Base-by-base conservation (phyloP, 2,113 vertebrate genomes). In the Crotophaga sulcirostris region DNA sequence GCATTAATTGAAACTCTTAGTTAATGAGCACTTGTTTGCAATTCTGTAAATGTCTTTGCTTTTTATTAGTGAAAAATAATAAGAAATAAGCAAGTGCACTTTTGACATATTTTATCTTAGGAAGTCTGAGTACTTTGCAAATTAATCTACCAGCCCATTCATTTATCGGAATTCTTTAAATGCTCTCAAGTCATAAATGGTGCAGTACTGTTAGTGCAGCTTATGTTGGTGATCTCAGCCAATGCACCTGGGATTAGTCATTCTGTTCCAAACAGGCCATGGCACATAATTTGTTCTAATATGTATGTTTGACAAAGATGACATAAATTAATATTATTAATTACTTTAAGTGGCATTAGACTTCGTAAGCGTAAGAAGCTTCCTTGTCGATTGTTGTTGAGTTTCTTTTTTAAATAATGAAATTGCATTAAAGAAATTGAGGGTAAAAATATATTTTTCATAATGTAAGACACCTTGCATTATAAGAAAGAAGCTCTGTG, bases 271-370 rank as follows among this genome's bases (percentile, higher is more conserved):
- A 93, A 67, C 11, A 80, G 34, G 6, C 29, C 33, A 59, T 2
- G 3, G 33, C n/a, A 77, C 16, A 55, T 87, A 47, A 28, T 85
- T 87, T 66, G 9, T 66, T 82, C 70, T 62, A 62, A 93, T 66
- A 42, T 29, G 59, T 87, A 58, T 38, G 11, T 58, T 87, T 14
- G 26, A 84, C 25, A 55, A 82, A 62, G 28, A 54, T 42, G 6
- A 84, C 42, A 58, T 66, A 58, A 78, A 83, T 74, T 29, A 10
- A 55, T 89, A 73, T 47, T 68, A 66, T 59, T 69, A 44, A 66
- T 94, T 93, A 49, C 87, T 89, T 87, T 73, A 90, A 77, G 67
- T 51, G 54, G 16, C 34, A 76, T 93, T 89, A 83, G 26, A 69
- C 6, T 5, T 84, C 62, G 3, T 51, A 59, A 82, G 29, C 44